phyloP scores from a whole-genome alignment of 2,797 vertebrate species.

The Gila robusta region DNA sequence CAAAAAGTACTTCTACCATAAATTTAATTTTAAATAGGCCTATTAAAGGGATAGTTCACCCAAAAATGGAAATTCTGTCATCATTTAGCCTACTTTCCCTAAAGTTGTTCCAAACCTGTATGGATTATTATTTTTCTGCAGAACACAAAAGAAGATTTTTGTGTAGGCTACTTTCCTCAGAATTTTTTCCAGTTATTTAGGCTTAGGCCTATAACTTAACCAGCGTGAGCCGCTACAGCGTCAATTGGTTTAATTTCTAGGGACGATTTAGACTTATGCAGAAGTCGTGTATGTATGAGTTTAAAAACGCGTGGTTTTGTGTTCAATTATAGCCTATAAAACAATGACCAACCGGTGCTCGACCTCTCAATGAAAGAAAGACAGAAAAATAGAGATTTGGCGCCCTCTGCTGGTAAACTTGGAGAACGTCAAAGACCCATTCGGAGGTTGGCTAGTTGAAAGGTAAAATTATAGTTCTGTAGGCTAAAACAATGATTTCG shows the following conservation, averaged over 20 bases:
- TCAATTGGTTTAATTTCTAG: background rate
- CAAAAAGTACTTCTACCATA: background rate
- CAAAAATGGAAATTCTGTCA: too few species aligned
- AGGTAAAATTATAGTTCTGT: background rate
- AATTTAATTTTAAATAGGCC: too few species aligned
- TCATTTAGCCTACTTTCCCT: too few species aligned
- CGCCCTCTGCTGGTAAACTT: conserved; percentile 38
- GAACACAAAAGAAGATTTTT: too few species aligned
- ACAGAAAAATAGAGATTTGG: conserved; percentile 12
- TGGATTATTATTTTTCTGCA: too few species aligned
- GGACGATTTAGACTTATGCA: background rate
- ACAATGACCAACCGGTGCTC: background rate
- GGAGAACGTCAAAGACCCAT: background rate
- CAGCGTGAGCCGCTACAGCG: background rate
- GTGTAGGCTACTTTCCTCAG: too few species aligned
- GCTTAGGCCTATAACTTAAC: background rate
- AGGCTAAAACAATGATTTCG: background rate
- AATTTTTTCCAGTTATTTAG: too few species aligned
- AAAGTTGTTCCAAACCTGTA: too few species aligned
- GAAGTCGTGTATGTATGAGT: background rate
- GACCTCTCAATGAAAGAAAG: background rate
- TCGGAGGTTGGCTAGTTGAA: background rate
- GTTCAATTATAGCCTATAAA: background rate
- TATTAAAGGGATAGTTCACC: too few species aligned
- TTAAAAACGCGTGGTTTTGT: background rate